Evolutionary conservation across 2,888 invertebrate species (phyloP), one percentile per base, ranked within the genome.

Genomic region (Erebia ligea): DNA sequence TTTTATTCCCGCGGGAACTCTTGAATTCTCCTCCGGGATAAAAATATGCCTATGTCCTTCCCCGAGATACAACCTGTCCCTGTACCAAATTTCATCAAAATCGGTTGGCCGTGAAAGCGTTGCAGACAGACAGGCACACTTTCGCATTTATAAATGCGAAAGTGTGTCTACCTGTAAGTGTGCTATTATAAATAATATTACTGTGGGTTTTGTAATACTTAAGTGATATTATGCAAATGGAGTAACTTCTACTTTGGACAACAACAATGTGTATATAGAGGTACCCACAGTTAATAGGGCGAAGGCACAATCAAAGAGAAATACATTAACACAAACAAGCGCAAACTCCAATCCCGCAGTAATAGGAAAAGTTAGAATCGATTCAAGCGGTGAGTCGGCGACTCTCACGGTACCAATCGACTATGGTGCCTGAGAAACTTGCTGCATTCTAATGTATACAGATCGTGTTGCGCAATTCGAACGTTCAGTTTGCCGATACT

Each of bases 281-380:
- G n/a, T n/a, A 52, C 54, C 21, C 8, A 21, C 13, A 40, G 34
- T 52, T 67, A 66, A 68, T 73, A 58, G 62, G 42, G 50, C 45
- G 69, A 62, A 71, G 67, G 76, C 73, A 76, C 70, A 75, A 77
- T 75, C 62, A 71, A 73, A 74, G 62, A 68, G 68, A 78, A 76
- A 79, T 77, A 81, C 76, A 79, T 80, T 77, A 80, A 79, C 77
- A 81, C 83, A 84, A 84, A 86, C 82, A 83, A 78, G 77, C 79
- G 79, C 77, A 75, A 78, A 72, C 84, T 80, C 82, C 84, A 83
- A 86, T 84, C 80, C 80, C 78, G 75, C 77, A 77, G 82, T 86
- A 86, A 87, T 86, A 83, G 85, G 84, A 87, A 86, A 89, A 88
- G 83, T 89, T 87, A 79, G 77, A 82, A 86, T 87, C 85, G 84